Percentiles rank a stretch among this genome's conserved stretches.
These are phyloP conservation scores for Eulemur coronatus DNA, from an alignment of 2,797 vertebrate species.

Conservation along the genomic window DNA sequence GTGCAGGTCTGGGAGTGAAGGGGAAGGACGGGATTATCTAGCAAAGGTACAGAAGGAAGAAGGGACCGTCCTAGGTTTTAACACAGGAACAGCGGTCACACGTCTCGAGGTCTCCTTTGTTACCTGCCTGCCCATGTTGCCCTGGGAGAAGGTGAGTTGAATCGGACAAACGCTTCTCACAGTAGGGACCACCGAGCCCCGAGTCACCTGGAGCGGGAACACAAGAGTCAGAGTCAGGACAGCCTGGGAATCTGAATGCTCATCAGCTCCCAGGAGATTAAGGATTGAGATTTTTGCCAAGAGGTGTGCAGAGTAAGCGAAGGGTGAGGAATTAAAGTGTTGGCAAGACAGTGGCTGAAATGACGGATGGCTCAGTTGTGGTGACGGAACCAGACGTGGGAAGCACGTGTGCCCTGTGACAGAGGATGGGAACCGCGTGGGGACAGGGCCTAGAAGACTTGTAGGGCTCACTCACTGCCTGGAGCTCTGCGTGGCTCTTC, in stretches of 20 bases:
- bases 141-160: not conserved
- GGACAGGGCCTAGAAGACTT: too few relatives aligned
- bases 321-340: not conserved
- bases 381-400: not conserved
- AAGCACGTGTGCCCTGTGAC: fast-evolving
- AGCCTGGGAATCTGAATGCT: not conserved
- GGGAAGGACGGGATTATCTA: not conserved
- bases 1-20: not conserved
- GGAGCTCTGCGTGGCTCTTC: not conserved
- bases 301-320: fast-evolving
- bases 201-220: not conserved
- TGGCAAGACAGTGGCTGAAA: not conserved
- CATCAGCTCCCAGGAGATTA: not conserved
- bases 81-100: fast-evolving
- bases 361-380: not conserved
- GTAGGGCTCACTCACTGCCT: not conserved
- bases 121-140: not conserved
- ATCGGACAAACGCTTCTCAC: not conserved
- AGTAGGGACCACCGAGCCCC: not conserved
- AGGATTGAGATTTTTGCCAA: not conserved
- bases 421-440: not conserved
- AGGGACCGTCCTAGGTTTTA: not conserved
- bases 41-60: not conserved
- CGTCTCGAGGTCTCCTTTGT: fast-evolving
- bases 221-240: not conserved